phyloP scores from a whole-genome alignment of 2,113 vertebrate species.

The Nothoprocta pentlandii region DNA sequence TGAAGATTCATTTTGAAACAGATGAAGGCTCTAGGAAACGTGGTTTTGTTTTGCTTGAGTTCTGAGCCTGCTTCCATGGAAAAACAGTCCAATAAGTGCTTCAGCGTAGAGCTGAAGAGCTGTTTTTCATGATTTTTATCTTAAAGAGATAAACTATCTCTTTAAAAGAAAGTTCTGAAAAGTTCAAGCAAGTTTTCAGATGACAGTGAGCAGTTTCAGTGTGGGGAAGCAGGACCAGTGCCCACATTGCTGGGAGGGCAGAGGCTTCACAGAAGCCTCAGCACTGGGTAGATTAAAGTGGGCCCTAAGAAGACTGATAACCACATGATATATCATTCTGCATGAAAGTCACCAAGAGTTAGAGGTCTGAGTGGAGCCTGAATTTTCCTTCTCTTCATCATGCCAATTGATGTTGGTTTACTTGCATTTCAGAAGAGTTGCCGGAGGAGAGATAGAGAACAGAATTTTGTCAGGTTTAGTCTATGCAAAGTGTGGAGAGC shows the following conservation, averaged over 20 bases:
- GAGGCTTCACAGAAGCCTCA: not conserved
- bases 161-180: not conserved
- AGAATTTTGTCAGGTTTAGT: not conserved
- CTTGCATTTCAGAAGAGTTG: not conserved
- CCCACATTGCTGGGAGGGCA: not conserved
- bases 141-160: not conserved
- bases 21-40: constrained; percentile 22
- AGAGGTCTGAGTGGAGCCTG: not conserved
- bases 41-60: not conserved
- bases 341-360: not conserved
- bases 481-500: not conserved
- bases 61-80: not conserved
- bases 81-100: not conserved
- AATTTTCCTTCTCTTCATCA: not conserved
- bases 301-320: not conserved
- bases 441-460: not conserved
- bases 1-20: constrained; percentile 10
- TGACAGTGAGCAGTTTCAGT: not conserved
- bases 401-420: not conserved
- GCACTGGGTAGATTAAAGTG: not conserved
- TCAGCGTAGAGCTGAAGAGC: not conserved
- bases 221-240: not conserved
- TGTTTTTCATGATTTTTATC: not conserved
- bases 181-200: not conserved
- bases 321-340: not conserved